Evolutionary conservation across 2,888 invertebrate genomes (phyloP), one percentile per base, ranked within the genome.

Genomic region (Neelides folsomi): DNA sequence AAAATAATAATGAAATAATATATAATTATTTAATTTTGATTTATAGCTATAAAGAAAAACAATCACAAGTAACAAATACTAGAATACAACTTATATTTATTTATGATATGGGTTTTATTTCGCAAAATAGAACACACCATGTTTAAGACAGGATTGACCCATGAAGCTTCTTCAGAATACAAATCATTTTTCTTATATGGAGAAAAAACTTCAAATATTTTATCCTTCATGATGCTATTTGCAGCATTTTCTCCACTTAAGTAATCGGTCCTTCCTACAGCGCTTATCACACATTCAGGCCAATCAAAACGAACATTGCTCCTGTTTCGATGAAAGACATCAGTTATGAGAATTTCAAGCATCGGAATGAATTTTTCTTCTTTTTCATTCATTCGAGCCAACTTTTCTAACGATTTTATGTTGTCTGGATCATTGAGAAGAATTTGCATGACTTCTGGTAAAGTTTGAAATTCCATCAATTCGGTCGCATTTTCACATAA

Each of bases 401-500:
- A 45, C 37, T 36, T 52, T 43, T 56, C 52, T 37, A 64, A 46
- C 20, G 51, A 57, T 35, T 40, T 18, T 2, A 57, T 42, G 13
- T 47, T 53, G 34, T 64, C 59, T 1, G 64, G 59, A 20, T 55
- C 49, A 4, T 56, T 55, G 9, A 64, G 40, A 18, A 64, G 41
- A 39, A 64, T 42, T 49, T 61, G 56, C 57, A 64, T 51, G 2
- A 64, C 49, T 50, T 54, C 55, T 6, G 64, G 62, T 18, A 64
- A 50, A 2, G 49, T 45, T 20, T 55, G 53, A 52, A 56, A 63
- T 9, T 49, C 47, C n/a, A 27, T 5, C 27, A 27, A 5, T 27
- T 27, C 27, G 27, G 4, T 27, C 27, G 27, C 4, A 7, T 27
- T 27, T 3, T 27, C 27, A 27, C 27, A 27, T 27, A 27, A 27